A percentile compares a stretch with the other conserved stretches of the same genome.
Conservation (phyloP, 2,888 invertebrate species). For the Podotricha telesiphe region DNA sequence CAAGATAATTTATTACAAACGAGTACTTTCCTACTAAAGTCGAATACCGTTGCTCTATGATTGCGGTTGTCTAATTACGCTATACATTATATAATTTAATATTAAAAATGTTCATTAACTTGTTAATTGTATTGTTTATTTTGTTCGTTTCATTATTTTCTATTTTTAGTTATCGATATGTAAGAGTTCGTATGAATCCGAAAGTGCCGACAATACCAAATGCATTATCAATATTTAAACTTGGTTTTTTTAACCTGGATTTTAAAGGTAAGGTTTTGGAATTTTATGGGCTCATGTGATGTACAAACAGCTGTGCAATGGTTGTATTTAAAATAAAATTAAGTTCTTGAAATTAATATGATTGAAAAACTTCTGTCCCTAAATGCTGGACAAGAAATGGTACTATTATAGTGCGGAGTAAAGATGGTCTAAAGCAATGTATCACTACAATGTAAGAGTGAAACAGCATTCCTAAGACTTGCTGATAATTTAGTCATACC, state of each 20-base stretch:
- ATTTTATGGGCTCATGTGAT: no score
- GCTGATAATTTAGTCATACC: no score
- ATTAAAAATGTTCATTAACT: background rate
- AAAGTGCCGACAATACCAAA: constrained; percentile 9
- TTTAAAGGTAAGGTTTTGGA: background rate
- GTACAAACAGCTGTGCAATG: no score
- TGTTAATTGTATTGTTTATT: background rate
- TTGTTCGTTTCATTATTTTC: background rate
- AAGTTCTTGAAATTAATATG: no score
- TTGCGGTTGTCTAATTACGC: background rate
- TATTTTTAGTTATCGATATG: background rate
- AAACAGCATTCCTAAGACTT: no score
- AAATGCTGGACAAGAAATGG: no score
- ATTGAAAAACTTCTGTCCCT: no score
- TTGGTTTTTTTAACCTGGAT: constrained; percentile 9
- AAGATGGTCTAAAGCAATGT: no score
- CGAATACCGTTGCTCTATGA: background rate
- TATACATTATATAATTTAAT: background rate
- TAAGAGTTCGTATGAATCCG: constrained; percentile 13
- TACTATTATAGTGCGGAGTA: no score
- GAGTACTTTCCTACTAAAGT: background rate
- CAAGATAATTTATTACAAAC: no score
- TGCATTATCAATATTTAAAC: background rate
- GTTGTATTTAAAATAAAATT: no score
- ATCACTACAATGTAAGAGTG: no score